phyloP scores from a whole-genome alignment of 2,797 vertebrate genomes.

The Cynopterus sphinx region DNA sequence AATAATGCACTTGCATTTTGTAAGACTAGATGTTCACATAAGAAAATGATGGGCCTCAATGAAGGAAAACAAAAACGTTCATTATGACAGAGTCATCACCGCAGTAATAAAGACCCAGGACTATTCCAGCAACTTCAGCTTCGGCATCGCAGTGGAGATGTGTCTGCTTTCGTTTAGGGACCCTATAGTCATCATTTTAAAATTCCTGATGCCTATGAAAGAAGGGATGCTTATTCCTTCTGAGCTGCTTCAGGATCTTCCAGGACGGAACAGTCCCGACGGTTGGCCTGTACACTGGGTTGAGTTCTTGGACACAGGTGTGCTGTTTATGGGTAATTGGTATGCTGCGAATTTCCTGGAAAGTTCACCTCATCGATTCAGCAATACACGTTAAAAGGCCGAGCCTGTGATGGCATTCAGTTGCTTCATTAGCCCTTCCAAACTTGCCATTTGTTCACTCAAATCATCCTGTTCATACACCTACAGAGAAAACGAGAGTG shows the following conservation, averaged over 20 bases:
- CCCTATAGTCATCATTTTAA: neutral
- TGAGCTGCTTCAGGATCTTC: slow-evolving; percentile 53
- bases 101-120: slow-evolving; percentile 52
- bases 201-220: slow-evolving; percentile 54
- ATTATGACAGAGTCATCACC: slow-evolving; percentile 43
- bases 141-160: neutral
- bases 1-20: slow-evolving; percentile 68
- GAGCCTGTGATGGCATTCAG: slow-evolving; percentile 98
- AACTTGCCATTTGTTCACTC: slow-evolving; percentile 98
- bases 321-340: slow-evolving; percentile 77
- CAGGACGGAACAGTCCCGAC: slow-evolving; percentile 34
- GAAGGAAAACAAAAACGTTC: slow-evolving; percentile 56
- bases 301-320: slow-evolving; percentile 59
- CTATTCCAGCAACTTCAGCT: slow-evolving; percentile 53
- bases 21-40: slow-evolving; percentile 69
- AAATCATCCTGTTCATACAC: slow-evolving; percentile 97
- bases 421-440: slow-evolving; percentile 98
- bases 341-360: slow-evolving; percentile 79
- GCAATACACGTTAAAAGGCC: slow-evolving; percentile 89
- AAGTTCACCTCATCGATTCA: slow-evolving; percentile 61
- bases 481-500: slow-evolving; percentile 79
- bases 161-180: slow-evolving; percentile 47
- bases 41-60: slow-evolving; percentile 38
- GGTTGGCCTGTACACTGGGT: slow-evolving; percentile 60
- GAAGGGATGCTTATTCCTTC: slow-evolving; percentile 48